phyloP scores from a whole-genome alignment of 2,888 invertebrate genomes.

The Cylindroiulus punctatus region DNA sequence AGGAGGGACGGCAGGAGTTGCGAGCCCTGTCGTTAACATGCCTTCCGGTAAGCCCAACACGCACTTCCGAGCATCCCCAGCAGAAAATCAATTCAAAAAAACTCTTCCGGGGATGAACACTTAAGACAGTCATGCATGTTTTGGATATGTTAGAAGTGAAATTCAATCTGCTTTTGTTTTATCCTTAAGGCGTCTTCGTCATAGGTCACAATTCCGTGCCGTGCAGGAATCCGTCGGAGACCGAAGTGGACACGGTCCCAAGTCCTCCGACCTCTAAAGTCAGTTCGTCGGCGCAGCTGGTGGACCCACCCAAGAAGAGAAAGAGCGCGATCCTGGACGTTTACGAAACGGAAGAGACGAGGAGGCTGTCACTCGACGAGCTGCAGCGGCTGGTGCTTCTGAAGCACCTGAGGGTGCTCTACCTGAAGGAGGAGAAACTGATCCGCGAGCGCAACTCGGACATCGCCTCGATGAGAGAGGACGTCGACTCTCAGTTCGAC shows the following conservation, averaged over 20 bases:
- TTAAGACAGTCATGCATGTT: no score
- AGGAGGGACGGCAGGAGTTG: not conserved
- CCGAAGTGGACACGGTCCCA: not conserved
- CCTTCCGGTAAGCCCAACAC: not conserved
- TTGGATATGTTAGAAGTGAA: no score
- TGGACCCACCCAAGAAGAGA: slow-evolving; percentile 6
- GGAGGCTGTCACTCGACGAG: not conserved
- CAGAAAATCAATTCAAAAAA: no score
- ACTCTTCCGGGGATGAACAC: no score
- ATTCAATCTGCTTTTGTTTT: no score
- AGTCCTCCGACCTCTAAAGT: not conserved
- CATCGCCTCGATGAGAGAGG: not conserved
- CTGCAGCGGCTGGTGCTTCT: slow-evolving; percentile 1
- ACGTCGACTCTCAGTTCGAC: not conserved
- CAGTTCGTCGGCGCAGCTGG: not conserved
- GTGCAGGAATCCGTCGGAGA: not conserved
- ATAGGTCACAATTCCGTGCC: not conserved
- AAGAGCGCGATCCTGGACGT: not conserved
- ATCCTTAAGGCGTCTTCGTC: not conserved
- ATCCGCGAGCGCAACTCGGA: not conserved
- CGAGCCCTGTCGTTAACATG: not conserved
- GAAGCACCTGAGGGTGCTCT: not conserved
- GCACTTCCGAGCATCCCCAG: no score
- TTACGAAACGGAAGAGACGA: slow-evolving; percentile 23
- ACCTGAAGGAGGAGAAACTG: slow-evolving; percentile 33